Evolutionary conservation across 2,113 vertebrate species (phyloP).

Genomic region (Hemichromis elongatus): DNA sequence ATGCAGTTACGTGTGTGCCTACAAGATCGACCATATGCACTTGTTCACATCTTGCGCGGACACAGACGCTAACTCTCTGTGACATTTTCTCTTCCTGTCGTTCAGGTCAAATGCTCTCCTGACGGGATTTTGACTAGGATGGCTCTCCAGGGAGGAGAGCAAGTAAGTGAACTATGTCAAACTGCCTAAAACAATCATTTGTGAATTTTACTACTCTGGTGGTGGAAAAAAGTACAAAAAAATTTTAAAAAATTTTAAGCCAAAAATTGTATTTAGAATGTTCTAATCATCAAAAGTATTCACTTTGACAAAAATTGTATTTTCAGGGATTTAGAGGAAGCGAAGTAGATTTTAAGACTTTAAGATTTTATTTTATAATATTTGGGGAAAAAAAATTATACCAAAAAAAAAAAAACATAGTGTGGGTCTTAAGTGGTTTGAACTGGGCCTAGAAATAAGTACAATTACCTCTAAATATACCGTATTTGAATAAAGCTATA

Average conservation of each 20-base stretch:
- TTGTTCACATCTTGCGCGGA: not conserved
- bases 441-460: not conserved
- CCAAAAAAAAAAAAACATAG: not conserved
- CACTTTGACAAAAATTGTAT: not conserved
- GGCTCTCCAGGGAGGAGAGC: constrained; percentile 7
- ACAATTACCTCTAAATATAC: not conserved
- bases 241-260: not conserved
- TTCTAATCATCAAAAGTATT: not conserved
- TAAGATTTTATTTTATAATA: not conserved
- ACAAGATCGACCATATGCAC: not conserved
- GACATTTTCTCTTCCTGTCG: constrained; percentile 1
- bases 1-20: not conserved
- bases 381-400: not conserved
- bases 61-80: not conserved
- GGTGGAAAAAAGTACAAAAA: not conserved
- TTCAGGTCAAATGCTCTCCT: constrained; percentile 5
- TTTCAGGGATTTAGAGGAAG: not conserved
- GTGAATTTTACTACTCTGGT: not conserved
- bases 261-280: not conserved
- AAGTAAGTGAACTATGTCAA: not conserved
- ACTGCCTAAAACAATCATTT: not conserved
- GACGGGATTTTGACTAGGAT: not conserved
- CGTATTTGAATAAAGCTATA: not conserved
- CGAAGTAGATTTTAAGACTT: not conserved
- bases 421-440: not conserved